Base-by-base conservation (phyloP, 2,113 vertebrate genomes). In the Astur gentilis region DNA sequence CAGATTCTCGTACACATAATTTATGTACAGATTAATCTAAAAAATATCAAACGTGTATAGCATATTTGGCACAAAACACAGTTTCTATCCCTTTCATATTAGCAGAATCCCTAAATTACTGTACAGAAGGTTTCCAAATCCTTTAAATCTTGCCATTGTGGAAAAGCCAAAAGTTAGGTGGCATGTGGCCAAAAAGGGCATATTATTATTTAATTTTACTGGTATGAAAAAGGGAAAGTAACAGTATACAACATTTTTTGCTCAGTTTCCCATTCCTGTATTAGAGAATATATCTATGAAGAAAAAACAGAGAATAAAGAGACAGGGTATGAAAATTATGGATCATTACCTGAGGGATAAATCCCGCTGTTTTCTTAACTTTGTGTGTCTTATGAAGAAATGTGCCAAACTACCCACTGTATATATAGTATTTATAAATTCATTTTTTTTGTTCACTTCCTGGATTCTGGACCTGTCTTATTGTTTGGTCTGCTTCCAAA, bases 281-380 rank as follows among this genome's bases (percentile, higher is more conserved):
- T 67, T 32, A 81, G 7, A 77, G 4, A 44, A 52, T 23, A 27
- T 15, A 61, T 18, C 16, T 44, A 31, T 15, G 26, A 64, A 76
- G 7, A 19, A 73, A 67, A 72, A 60, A 20, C 9, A 47, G 4
- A 50, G 3, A 25, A 52, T 49, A 79, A 87, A 82, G 19, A 49
- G 8, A 27, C 9, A 64, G 23, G 4, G 8, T 55, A 76, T 62
- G n/a, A 69, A 76, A 69, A 65, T 11, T n/a, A 34, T 38, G 31
- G 6, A 65, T 61, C 38, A 42, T 81, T 91, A 71, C 38, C 11
- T 49, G 18, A 71, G n/a, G 34, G 8, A 61, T 44, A 55, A 90
- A 29, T 3, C 0, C 0, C 4, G 3, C 6, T 16, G 3, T 42
- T 45, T 72, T 71, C 27, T 84, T 65, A 67, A 60, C 12, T 52